Evolutionary conservation across 2,113 vertebrate species (phyloP).

Genomic region (Pyxicephalus adspersus): DNA sequence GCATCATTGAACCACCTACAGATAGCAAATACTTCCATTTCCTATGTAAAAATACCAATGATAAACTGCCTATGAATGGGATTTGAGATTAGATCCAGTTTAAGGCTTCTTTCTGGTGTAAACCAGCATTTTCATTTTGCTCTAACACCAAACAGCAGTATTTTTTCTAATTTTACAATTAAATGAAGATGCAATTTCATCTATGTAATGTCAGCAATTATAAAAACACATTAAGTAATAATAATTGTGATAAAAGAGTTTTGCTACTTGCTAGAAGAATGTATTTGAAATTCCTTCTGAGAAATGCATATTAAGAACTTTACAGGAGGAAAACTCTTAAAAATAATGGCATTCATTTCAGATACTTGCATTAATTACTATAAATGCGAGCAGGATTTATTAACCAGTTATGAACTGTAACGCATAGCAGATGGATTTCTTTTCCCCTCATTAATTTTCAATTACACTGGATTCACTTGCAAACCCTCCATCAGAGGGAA

Average conservation of each 20-base stretch:
- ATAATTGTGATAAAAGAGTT: conserved; percentile 3
- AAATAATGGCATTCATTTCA: conserved; percentile 35
- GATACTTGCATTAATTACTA: conserved; percentile 36
- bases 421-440: conserved; percentile 3
- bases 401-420: conserved; percentile 36
- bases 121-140: too few relatives aligned
- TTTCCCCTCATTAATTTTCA: conserved; percentile 41
- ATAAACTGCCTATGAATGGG: too few relatives aligned
- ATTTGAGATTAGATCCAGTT: too few relatives aligned
- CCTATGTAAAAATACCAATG: too few relatives aligned
- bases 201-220: conserved; percentile 14
- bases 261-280: conserved; percentile 26
- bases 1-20: too few relatives aligned
- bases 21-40: too few relatives aligned
- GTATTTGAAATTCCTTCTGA: conserved; percentile 21
- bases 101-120: too few relatives aligned
- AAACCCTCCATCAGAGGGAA: background rate
- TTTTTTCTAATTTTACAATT: too few relatives aligned
- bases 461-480: conserved; percentile 24
- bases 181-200: background rate
- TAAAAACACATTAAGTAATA: conserved; percentile 20
- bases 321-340: conserved; percentile 15
- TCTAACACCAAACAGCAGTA: too few relatives aligned
- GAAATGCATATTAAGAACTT: conserved; percentile 19
- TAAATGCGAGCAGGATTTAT: conserved; percentile 21